Conservation (phyloP, 2,113 vertebrate species). For the Phyllostomus discolor region DNA sequence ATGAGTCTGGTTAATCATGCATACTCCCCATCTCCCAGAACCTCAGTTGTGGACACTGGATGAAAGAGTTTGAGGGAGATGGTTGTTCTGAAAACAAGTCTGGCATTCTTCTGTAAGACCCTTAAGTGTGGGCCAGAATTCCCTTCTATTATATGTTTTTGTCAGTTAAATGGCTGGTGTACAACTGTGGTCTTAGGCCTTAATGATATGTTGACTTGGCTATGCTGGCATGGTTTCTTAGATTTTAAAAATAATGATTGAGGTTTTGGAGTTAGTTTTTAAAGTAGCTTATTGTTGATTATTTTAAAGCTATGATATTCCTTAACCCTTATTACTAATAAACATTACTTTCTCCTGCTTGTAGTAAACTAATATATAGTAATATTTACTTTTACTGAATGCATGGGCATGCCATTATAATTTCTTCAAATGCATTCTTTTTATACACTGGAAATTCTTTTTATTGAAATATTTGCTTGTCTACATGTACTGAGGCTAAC, state of each 20-base stretch:
- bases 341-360: background rate
- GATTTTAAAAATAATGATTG: background rate
- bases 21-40: accelerated
- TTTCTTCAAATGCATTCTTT: constrained; percentile 24
- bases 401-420: background rate
- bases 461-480: constrained; percentile 59
- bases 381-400: background rate
- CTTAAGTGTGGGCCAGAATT: background rate
- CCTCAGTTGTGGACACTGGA: background rate
- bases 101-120: background rate
- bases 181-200: background rate
- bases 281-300: background rate
- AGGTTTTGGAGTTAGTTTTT: background rate
- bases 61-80: background rate
- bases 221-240: background rate
- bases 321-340: background rate
- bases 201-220: background rate
- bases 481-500: background rate
- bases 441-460: constrained; percentile 5
- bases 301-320: background rate
- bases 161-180: background rate
- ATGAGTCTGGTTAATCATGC: background rate
- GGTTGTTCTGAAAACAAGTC: background rate
- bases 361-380: background rate
- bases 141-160: background rate